Base-by-base conservation (phyloP, 2,888 invertebrate species). In the Lithophane leautieri region DNA sequence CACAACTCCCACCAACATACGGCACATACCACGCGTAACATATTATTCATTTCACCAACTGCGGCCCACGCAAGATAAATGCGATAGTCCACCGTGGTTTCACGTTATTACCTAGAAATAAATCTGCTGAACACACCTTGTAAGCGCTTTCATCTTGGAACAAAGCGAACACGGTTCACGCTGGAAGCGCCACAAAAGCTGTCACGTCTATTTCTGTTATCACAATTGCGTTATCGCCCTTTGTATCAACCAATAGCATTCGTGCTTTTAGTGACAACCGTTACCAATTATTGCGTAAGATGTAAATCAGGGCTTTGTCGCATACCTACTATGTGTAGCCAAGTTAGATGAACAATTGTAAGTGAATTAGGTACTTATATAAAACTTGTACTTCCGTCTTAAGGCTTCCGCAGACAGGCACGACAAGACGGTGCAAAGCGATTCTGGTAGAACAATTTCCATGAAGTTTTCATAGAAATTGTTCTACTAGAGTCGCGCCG, bases 11-110 rank as follows among this genome's bases (percentile, higher is more conserved):
- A 72, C n/a, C 9, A 62, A 66, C 25, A 25, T 47, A 34, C 52
- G 54, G 67, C 71, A 72, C 70, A 79, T 62, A 34, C 34, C 34
- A 74, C 58, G 52, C 67, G 71, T 61, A 73, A 74, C 75, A 75
- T 78, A 85, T 85, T 85, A 84, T 84, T 82, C 79, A 84, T 84
- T 85, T 79, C 79, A 76, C 73, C 75, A 82, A 85, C 78, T 82
- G 83, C 58, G 79, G 68, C 63, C 67, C 69, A 67, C 76, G 60
- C 69, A 73, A 76, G 76, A 83, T 76, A 83, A 77, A 80, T 84
- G 79, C 79, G 81, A 83, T 83, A 70, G 83, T 70, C 70, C 65
- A 65, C 82, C 80, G 73, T 67, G 76, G 82, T 85, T 85, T 67
- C 73, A 50, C 75, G 80, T 84, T 81, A 68, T 84, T 69, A 73